Base-by-base conservation (phyloP, 1,140 invertebrate genomes). In the Xylocopa sonorina region DNA sequence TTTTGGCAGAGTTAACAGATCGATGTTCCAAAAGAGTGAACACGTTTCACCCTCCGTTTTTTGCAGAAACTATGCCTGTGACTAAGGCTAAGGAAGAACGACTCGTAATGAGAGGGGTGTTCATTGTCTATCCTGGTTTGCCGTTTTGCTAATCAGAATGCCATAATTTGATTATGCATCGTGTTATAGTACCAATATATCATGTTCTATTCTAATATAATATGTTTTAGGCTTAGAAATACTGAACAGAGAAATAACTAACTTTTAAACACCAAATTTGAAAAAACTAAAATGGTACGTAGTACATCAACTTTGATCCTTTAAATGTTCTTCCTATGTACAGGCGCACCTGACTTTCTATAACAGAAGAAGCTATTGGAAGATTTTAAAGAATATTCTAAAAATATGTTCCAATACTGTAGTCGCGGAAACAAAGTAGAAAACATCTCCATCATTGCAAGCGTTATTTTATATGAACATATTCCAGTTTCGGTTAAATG, bases 251-350 rank as follows among this genome's bases (percentile, higher is more conserved):
- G 38, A 9, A 4, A n/a, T 71, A 55, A 69, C 53, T 77, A 77
- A 77, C 57, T 12, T 34, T 67, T 9, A 50, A 78, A 24, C 32
- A 66, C 27, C 46, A 78, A 78, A 78, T 71, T 60, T 78, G 71
- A 78, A 71, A 78, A 78, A 48, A 21, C 24, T 78, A 78, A 78
- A 78, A 78, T 21, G 29, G 51, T 71, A 51, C 62, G 57, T 60
- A n/a, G 60, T 78, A 38, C 50, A 24, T 58, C 24, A 58, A 0
- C 53, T 38, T 69, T 7, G 41, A 38, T 32, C n/a, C 32, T 50
- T 66, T 29, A 27, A 14, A 68, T n/a, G 24, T 69, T 68, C 9
- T 0, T 34, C n/a, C n/a, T n/a, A n/a, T 48, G 38, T 38, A n/a
- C 1, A 43, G 2, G 4, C n/a, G 21, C 53, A 6, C 38, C 27